Conservation (phyloP, 2,113 vertebrate species). For the Lophotis ruficrista region DNA sequence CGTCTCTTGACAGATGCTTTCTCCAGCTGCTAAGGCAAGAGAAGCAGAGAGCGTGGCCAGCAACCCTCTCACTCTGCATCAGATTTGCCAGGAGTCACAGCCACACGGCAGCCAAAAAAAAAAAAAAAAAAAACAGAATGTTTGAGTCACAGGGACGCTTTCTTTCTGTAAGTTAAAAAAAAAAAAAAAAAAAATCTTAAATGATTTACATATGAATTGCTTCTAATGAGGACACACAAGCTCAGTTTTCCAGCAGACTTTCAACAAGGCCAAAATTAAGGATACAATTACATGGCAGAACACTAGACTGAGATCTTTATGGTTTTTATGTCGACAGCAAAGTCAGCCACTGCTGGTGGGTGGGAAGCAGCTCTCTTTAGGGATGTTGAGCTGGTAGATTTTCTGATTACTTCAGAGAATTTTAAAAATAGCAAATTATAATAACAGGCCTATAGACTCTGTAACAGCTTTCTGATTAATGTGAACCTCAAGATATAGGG, state of each 20-base stretch:
- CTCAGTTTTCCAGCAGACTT: conserved; percentile 58
- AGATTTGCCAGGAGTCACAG: background rate
- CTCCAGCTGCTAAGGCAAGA: background rate
- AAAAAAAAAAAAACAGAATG: too few relatives aligned
- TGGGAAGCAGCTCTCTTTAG: conserved; percentile 51
- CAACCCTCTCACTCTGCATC: background rate
- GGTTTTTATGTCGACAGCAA: conserved; percentile 62
- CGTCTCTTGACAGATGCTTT: background rate
- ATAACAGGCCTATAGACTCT: conserved; percentile 49
- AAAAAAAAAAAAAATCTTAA: background rate
- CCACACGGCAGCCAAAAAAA: background rate
- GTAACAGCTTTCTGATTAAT: conserved; percentile 52
- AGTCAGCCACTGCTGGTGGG: conserved; percentile 63
- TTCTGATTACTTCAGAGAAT: conserved; percentile 68
- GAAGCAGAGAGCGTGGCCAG: background rate
- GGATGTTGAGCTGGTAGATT: conserved; percentile 62
- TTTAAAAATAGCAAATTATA: conserved; percentile 70
- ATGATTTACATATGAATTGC: conserved; percentile 71
- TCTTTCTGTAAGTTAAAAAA: conserved; percentile 7
- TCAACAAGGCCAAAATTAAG: conserved; percentile 65
- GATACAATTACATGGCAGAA: conserved; percentile 63
- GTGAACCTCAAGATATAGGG: background rate
- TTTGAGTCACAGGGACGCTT: background rate
- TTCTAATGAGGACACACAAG: conserved; percentile 60
- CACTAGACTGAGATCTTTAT: conserved; percentile 45